Evolutionary conservation across 2,797 vertebrate species (phyloP).

Genomic region (Cheirogaleus major): DNA sequence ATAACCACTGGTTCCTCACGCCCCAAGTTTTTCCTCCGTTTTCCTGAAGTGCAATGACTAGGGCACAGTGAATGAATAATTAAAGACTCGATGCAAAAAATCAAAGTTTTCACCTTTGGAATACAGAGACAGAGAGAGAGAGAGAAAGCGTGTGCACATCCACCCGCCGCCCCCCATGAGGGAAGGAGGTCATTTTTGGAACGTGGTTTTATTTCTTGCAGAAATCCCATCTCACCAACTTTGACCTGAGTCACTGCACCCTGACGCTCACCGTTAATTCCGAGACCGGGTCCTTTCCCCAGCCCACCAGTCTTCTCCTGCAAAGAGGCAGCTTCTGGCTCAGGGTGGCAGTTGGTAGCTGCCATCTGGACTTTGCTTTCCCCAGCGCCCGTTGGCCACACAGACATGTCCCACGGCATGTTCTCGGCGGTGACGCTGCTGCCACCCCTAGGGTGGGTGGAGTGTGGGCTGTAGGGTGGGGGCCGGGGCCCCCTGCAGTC

Average conservation of each 20-base stretch:
- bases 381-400: fast-evolving
- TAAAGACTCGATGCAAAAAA: no score
- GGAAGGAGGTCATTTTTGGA: background rate
- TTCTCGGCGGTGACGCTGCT: background rate
- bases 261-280: background rate
- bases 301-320: fast-evolving
- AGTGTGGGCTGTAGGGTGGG: fast-evolving
- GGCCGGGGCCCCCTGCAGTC: fast-evolving
- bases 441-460: background rate
- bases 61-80: background rate
- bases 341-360: background rate
- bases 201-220: background rate
- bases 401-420: fast-evolving
- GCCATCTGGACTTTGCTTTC: background rate
- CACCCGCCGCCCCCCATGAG: no score
- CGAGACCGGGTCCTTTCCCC: fast-evolving
- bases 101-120: background rate
- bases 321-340: background rate
- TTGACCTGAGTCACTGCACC: background rate
- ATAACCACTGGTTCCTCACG: background rate
- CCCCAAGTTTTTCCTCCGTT: background rate
- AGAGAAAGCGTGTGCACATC: no score
- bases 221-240: no score
- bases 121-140: background rate
- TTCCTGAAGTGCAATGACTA: background rate